Evolutionary conservation across 2,888 invertebrate species (phyloP).

Genomic region (Matsumyia berberina): DNA sequence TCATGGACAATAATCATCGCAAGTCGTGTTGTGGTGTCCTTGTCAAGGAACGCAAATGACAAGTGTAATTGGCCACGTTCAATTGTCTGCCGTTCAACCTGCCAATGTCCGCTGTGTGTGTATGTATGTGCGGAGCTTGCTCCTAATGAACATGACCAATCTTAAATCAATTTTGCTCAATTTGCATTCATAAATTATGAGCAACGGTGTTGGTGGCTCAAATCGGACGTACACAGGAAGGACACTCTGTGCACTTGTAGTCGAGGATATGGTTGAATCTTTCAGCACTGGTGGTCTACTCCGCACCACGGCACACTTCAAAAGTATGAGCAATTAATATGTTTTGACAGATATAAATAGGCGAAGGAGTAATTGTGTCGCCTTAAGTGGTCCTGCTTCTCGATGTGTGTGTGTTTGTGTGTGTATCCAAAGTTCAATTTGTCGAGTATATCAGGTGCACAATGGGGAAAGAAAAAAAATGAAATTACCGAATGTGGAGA

Average conservation of each 20-base stretch:
- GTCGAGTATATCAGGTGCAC: constrained; percentile 55
- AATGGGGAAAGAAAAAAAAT: constrained; percentile 50
- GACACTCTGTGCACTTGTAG: constrained; percentile 17
- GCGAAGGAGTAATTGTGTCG: constrained; percentile 2
- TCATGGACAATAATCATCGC: constrained; percentile 64
- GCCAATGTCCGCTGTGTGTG: constrained; percentile 45
- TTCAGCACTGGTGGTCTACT: neutral
- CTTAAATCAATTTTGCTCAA: constrained; percentile 74
- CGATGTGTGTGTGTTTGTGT: neutral
- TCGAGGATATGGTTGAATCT: constrained; percentile 53
- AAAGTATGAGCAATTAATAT: constrained; percentile 54
- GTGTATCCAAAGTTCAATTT: constrained; percentile 24
- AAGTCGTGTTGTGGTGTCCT: constrained; percentile 44
- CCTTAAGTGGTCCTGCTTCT: neutral
- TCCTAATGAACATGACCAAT: constrained; percentile 65
- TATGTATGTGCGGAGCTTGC: constrained; percentile 19
- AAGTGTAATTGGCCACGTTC: constrained; percentile 72
- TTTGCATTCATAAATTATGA: constrained; percentile 72
- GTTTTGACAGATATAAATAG: constrained; percentile 34
- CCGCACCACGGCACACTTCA: constrained; percentile 22
- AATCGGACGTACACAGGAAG: constrained; percentile 21
- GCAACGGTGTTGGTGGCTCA: constrained; percentile 35
- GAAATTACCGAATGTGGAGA: constrained; percentile 28
- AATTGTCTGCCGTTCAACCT: constrained; percentile 72
- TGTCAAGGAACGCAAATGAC: constrained; percentile 72